These are phyloP conservation scores for Microvelia longipes DNA, from an alignment of 1,140 invertebrate genomes.

Conservation along the genomic window DNA sequence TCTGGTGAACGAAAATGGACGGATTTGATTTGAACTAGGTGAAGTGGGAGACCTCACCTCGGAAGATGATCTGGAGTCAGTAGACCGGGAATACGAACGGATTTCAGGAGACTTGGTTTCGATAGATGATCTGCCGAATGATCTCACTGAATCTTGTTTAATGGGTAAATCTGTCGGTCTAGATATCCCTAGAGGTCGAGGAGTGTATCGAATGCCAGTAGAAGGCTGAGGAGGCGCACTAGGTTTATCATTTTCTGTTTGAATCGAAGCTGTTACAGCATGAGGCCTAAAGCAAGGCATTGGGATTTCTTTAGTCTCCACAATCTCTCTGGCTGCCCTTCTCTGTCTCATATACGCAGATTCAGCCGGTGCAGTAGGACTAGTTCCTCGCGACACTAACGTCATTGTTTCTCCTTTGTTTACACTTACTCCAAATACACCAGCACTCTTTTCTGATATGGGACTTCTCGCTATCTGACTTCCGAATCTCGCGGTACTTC, in stretches of 20 bases:
- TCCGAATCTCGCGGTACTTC: slow-evolving; percentile 18
- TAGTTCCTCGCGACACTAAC: slow-evolving; percentile 54
- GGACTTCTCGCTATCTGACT: slow-evolving; percentile 20
- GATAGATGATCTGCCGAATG: neutral
- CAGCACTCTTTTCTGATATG: slow-evolving; percentile 19
- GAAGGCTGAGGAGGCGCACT: slow-evolving; percentile 4
- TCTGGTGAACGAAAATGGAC: neutral
- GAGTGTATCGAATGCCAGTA: slow-evolving; percentile 4
- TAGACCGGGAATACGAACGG: neutral
- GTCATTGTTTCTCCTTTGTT: slow-evolving; percentile 28
- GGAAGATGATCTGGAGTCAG: slow-evolving; percentile 3
- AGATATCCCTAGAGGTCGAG: slow-evolving; percentile 14
- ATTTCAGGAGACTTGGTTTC: neutral
- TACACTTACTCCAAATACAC: slow-evolving; percentile 20
- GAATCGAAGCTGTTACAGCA: slow-evolving; percentile 8
- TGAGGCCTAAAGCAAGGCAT: slow-evolving; percentile 12
- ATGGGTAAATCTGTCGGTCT: slow-evolving; percentile 15
- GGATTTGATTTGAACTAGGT: neutral
- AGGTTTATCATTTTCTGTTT: slow-evolving; percentile 14
- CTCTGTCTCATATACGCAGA: slow-evolving; percentile 42
- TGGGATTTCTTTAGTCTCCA: slow-evolving; percentile 7
- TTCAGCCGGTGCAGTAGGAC: slow-evolving; percentile 51
- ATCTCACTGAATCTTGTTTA: neutral
- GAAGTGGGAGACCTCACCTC: neutral
- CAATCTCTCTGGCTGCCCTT: slow-evolving; percentile 44